Evolutionary conservation across 2,888 invertebrate species (phyloP), one percentile per base, ranked within the genome.

Genomic region (Calliopum simillimum): DNA sequence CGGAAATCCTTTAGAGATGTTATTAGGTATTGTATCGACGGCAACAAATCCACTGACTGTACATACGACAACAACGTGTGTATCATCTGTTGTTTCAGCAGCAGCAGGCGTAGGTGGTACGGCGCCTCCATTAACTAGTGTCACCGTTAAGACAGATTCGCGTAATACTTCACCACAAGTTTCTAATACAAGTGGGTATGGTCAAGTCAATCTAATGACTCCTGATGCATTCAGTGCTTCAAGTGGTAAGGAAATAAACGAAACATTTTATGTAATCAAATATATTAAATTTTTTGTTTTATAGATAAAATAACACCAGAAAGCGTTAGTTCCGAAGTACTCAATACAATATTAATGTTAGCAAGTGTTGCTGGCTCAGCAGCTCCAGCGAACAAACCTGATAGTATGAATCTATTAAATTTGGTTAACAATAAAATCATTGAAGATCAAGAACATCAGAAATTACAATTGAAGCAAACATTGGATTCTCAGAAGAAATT

Each of bases 161-260:
- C 75, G 75, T 0, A 80, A 81, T 4, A 55, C 77, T 12, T 82
- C 84, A 8, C 84, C 84, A 2, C 82, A 81, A 56, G 74, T 76
- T 33, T 74, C 76, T 25, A 76, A 73, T 51, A 69, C 69, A 11
- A 68, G 51, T 53, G 71, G 75, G 46, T 87, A 83, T 71, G 82
- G 86, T 12, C 87, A 88, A 41, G 86, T 94, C 25, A 94, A 92
- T 80, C 88, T 95, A 33, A 94, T 96, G 92, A 95, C 96, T 0
- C 96, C 96, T 0, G 95, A 96, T 81, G 95, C 94, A 19, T 96
- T 96, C 77, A 90, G 89, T 73, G 89, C 91, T 1, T 64, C 69
- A 16, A 72, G 51, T 64, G 75, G 75, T 76, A 71, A 70, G 43
- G 59, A 14, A 43, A 25, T 13, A 58, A 47, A 2, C 14, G 16